A percentile compares a stretch with the other conserved stretches of the same genome.
phyloP scores from a whole-genome alignment of 2,797 vertebrate species.

The Loriculus beryllinus region DNA sequence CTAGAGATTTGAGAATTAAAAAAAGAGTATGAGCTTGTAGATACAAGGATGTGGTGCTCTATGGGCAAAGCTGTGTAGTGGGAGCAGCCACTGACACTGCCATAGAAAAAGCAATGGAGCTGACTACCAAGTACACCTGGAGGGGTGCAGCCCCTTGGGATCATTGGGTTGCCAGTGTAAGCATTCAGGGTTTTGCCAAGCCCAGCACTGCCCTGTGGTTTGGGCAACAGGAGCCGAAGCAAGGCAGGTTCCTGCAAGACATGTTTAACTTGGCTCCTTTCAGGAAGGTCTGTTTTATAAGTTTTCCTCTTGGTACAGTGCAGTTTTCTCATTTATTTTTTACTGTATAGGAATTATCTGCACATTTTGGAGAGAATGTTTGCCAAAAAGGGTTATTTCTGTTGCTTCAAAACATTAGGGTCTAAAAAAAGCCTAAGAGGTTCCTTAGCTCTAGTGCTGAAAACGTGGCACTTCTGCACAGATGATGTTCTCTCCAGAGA shows the following conservation, averaged over 20 bases:
- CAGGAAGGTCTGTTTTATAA: conserved; percentile 16
- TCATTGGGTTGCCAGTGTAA: accelerated
- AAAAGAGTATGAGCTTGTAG: background rate
- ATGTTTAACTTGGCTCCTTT: background rate
- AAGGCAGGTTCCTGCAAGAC: background rate
- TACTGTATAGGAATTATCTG: conserved; percentile 34
- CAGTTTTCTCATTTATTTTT: background rate
- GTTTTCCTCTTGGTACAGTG: background rate
- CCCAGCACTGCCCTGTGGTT: background rate
- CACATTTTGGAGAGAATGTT: background rate
- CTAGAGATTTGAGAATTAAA: background rate
- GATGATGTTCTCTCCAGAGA: background rate
- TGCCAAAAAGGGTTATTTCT: background rate
- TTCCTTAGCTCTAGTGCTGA: background rate
- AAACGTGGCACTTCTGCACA: conserved; percentile 23
- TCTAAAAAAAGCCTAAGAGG: background rate
- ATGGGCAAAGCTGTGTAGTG: background rate
- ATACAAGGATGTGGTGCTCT: background rate
- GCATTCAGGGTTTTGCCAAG: background rate
- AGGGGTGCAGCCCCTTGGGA: background rate
- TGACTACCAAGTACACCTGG: background rate
- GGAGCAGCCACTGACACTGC: background rate
- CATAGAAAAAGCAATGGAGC: background rate
- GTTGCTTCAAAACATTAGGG: background rate
- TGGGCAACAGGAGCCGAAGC: background rate